Evolutionary conservation across 2,113 vertebrate species (phyloP), one percentile per base, ranked within the genome.

Genomic region (Sakesphorus luctuosus): DNA sequence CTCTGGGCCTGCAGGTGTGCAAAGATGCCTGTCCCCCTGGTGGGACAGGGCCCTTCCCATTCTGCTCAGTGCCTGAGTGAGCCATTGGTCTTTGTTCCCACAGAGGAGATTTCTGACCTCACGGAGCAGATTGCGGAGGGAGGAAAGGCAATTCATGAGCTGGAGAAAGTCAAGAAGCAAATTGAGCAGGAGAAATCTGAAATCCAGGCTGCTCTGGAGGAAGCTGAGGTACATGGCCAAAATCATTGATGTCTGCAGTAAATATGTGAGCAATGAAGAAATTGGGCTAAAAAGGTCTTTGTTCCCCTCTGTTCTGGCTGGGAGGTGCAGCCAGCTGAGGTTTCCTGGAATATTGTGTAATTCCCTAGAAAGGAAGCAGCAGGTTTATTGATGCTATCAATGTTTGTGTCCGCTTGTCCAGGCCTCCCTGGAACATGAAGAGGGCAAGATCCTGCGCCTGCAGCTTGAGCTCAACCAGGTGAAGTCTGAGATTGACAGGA

Each of bases 21-120:
- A 9, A n/a, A 47, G 23, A 7, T 53, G 59, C n/a, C 28, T 36
- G 47, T 5, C 21, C 10, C 40, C n/a, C 33, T 75, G 7, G 6
- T 40, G 43, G 4, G 3, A 1, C 59, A n/a, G 28, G 3, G 14
- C 59, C 50, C 2, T 77, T 38, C 43, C n/a, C 56, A 19, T 33
- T 62, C 56, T 1, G 28, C 74, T 76, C n/a, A 18, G 8, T 14
- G 58, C 28, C 29, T 50, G 59, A 63, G 29, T 36, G 13, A n/a
- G 46, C 35, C 62, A 31, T 10, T 43, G 18, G 11, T 43, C 18
- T 44, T 66, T 19, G 31, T 65, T 43, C 36, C 47, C 21, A 33
- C 56, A 99, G 99, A 99, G 98, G 98, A 99, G 97, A 99, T 99
- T 93, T 97, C 98, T 4, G 98, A 99, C 94, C 96, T 99, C 58